phyloP scores from a whole-genome alignment of 2,888 invertebrate species.

The Ctenicera cuprea region DNA sequence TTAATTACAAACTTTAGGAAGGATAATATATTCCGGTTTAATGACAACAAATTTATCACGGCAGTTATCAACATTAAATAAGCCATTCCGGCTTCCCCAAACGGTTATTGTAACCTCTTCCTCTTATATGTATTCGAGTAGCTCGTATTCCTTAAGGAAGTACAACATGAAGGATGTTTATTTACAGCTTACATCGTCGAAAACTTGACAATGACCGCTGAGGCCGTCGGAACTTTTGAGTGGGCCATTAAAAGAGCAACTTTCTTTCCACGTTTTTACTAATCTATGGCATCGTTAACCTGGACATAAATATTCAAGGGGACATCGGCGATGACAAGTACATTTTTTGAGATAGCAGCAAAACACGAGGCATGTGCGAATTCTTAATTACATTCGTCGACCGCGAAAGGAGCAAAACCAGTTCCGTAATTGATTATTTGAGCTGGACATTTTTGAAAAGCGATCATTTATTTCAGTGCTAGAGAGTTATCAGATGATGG shows the following conservation, averaged over 20 bases:
- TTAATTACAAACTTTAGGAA: conserved; percentile 61
- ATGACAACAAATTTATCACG: conserved; percentile 65
- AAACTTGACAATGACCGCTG: conserved; percentile 15
- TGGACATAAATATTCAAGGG: conserved; percentile 25
- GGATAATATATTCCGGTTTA: conserved; percentile 61
- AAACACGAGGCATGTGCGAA: conserved; percentile 27
- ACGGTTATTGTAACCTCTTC: conserved; percentile 40
- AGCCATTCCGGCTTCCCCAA: conserved; percentile 47
- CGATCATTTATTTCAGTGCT: conserved; percentile 55
- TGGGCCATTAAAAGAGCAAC: conserved; percentile 19
- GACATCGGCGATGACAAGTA: conserved; percentile 33
- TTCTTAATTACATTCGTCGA: conserved; percentile 33
- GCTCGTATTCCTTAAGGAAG: conserved; percentile 30
- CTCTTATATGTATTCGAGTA: conserved; percentile 30
- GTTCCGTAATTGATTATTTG: conserved; percentile 48
- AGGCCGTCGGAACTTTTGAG: background rate
- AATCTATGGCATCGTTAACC: conserved; percentile 34
- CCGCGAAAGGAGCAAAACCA: conserved; percentile 32
- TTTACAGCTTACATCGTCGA: background rate
- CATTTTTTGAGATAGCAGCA: conserved; percentile 15
- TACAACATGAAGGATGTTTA: conserved; percentile 23
- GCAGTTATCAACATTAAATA: conserved; percentile 59
- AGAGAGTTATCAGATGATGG: conserved; percentile 57
- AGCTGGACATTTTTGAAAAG: conserved; percentile 52
- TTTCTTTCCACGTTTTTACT: conserved; percentile 22